Conservation (phyloP, 2,113 vertebrate species). For the Amazona vittata region DNA sequence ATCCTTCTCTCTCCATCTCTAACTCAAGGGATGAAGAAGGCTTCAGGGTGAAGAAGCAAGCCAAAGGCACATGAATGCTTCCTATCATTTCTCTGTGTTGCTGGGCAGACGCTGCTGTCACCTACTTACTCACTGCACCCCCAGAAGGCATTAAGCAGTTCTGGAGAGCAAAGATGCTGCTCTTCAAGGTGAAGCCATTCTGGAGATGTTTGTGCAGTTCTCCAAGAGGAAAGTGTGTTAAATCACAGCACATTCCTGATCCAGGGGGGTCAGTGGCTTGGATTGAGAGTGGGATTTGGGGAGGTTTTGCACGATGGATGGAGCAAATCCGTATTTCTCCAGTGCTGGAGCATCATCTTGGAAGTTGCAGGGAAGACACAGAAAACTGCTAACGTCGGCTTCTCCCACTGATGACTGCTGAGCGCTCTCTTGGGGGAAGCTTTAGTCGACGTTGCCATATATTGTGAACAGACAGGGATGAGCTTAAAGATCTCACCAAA, state of each 20-base stretch:
- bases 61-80: neutral
- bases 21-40: neutral
- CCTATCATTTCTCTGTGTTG: neutral
- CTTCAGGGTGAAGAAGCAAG: neutral
- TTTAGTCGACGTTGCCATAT: neutral
- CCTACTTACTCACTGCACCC: neutral
- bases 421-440: neutral
- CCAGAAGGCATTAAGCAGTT: neutral
- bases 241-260: neutral
- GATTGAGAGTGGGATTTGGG: neutral
- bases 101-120: neutral
- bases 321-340: neutral
- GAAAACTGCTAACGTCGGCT: neutral
- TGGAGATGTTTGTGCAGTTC: neutral
- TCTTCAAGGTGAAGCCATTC: neutral
- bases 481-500: neutral
- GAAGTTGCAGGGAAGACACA: neutral
- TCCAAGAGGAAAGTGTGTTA: neutral
- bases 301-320: rapidly evolving
- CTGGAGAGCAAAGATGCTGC: neutral
- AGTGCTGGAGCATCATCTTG: rapidly evolving
- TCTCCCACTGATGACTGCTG: neutral
- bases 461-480: neutral
- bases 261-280: neutral
- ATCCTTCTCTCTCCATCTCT: neutral